Evolutionary conservation across 2,888 invertebrate genomes (phyloP).

Genomic region (Nephrotoma appendiculata): DNA sequence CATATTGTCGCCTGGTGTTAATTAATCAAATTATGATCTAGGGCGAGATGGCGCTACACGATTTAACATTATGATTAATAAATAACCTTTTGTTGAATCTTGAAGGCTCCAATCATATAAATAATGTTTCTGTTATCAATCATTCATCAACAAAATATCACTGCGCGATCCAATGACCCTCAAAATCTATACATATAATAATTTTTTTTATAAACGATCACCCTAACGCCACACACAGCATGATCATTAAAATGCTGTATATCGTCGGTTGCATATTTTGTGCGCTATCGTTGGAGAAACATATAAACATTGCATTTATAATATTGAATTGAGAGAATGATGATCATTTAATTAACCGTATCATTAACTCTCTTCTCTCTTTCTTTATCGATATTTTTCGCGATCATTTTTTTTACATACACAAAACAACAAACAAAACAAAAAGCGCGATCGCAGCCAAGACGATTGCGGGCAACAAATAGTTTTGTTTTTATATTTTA

Average conservation of each 20-base stretch:
- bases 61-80: neutral
- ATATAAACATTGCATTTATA: neutral
- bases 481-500: neutral
- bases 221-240: neutral
- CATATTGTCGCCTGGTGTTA: neutral
- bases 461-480: neutral
- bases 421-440: neutral
- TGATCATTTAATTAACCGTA: neutral
- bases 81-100: neutral
- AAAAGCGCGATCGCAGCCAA: neutral
- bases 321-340: neutral
- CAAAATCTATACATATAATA: neutral
- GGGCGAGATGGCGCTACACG: neutral
- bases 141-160: neutral
- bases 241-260: neutral
- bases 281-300: neutral
- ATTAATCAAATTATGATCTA: neutral
- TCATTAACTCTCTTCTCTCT: neutral
- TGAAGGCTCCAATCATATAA: neutral
- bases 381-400: neutral
- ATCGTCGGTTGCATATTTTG: neutral
- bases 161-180: neutral
- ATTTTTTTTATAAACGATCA: neutral
- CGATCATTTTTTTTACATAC: neutral
- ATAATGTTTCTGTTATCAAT: neutral